Percentiles rank a stretch among this genome's conserved stretches.
Evolutionary conservation across 2,888 invertebrate species (phyloP).

Genomic region (Aelia acuminata): DNA sequence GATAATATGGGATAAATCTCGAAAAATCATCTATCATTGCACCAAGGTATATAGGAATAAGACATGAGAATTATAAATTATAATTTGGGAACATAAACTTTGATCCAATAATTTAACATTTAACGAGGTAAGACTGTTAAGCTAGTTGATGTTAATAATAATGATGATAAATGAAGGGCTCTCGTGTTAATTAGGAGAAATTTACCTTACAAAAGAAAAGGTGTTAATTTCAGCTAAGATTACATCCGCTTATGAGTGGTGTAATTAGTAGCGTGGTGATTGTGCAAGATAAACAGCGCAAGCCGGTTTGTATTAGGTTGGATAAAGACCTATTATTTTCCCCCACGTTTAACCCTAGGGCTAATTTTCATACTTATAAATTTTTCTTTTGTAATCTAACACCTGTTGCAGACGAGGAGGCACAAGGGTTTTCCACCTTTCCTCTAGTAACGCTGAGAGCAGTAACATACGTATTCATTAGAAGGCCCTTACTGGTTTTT

Average conservation of each 20-base stretch:
- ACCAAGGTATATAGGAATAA: too few relatives aligned
- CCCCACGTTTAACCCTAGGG: neutral
- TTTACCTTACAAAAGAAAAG: neutral
- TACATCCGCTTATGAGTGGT: neutral
- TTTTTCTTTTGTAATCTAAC: constrained; percentile 1
- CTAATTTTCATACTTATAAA: neutral
- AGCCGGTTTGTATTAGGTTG: neutral
- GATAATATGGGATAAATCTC: too few relatives aligned
- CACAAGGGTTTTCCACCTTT: neutral
- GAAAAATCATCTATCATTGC: too few relatives aligned
- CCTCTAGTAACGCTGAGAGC: neutral
- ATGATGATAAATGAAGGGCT: neutral
- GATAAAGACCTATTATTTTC: neutral
- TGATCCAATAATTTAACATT: neutral
- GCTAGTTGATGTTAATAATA: neutral
- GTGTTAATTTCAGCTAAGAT: neutral
- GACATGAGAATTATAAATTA: too few relatives aligned
- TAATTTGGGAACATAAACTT: neutral
- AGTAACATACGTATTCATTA: neutral
- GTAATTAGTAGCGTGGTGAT: neutral
- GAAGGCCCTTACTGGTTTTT: neutral
- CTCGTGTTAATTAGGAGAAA: neutral
- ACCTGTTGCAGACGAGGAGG: neutral
- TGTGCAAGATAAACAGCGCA: neutral
- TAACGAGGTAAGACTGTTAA: neutral